Evolutionary conservation across 64 coral and sea anemone genomes (phyloP).

Genomic region (Actinia tenebrosa): DNA sequence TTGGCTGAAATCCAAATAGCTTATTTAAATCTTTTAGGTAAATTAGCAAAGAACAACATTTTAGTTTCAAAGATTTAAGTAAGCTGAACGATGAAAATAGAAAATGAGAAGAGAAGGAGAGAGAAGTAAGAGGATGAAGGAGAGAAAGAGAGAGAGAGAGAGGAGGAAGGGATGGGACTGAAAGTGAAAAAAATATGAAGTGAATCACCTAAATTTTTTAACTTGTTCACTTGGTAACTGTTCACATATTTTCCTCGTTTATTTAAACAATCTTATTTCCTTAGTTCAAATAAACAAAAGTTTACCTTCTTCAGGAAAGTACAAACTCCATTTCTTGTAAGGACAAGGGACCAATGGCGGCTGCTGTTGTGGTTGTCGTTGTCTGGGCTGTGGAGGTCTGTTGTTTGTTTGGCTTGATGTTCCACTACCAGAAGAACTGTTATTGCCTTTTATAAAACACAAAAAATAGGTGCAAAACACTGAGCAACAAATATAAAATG

Average conservation of each 20-base stretch:
- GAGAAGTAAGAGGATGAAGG: no score
- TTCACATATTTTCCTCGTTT: neutral
- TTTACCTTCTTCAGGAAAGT: slow-evolving; percentile 46
- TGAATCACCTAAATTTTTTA: neutral
- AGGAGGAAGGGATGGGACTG: neutral
- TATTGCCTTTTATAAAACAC: neutral
- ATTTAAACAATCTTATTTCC: neutral
- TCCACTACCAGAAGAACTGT: slow-evolving; percentile 1
- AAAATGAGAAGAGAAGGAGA: no score
- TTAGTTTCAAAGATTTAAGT: no score
- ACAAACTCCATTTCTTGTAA: slow-evolving; percentile 42
- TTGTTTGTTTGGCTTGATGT: neutral
- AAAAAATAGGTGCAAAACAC: no score
- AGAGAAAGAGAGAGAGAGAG: neutral
- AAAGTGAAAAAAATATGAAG: neutral
- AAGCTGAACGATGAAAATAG: no score
- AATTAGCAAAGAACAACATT: no score
- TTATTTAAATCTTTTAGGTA: no score
- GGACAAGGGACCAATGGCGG: slow-evolving; percentile 33
- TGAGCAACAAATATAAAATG: no score
- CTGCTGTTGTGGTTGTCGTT: slow-evolving; percentile 11
- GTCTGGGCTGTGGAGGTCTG: slow-evolving; percentile 13
- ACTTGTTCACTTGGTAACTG: neutral
- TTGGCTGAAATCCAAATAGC: no score
- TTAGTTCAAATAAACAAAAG: neutral